Conservation (phyloP, 1,140 invertebrate species). For the Teleogryllus occipitalis region DNA sequence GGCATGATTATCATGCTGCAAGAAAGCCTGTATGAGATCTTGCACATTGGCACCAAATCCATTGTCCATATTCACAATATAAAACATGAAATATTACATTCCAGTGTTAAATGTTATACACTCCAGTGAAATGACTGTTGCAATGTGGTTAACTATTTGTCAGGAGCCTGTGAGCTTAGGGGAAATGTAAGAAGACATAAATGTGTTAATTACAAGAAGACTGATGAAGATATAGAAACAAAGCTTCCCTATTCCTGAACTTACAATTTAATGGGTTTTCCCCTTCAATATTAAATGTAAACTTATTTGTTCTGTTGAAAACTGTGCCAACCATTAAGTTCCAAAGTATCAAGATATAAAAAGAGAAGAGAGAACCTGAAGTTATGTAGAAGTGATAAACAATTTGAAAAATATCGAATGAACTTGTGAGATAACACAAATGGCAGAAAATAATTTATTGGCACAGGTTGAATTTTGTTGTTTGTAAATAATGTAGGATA, state of each 20-base stretch:
- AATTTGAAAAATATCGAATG: background rate
- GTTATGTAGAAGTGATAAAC: background rate
- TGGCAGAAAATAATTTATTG: background rate
- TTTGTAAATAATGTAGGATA: conserved; percentile 16
- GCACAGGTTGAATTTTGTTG: conserved; percentile 7
- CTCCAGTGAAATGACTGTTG: background rate
- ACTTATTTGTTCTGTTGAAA: conserved; percentile 9
- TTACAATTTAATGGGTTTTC: background rate
- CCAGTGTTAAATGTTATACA: conserved; percentile 5
- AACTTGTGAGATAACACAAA: background rate
- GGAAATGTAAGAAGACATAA: background rate
- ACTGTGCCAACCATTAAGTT: background rate
- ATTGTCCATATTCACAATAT: background rate
- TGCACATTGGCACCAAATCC: background rate
- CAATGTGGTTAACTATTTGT: background rate
- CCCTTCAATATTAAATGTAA: conserved; percentile 12
- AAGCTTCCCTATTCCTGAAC: background rate
- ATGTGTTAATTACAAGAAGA: conserved; percentile 1
- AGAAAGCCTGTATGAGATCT: background rate
- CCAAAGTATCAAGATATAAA: background rate
- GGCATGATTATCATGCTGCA: background rate
- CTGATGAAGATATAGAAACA: background rate
- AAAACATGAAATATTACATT: background rate
- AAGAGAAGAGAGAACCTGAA: background rate
- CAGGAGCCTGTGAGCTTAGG: background rate